Evolutionary conservation across 2,113 vertebrate species (phyloP).

Genomic region (Hemicordylus capensis): DNA sequence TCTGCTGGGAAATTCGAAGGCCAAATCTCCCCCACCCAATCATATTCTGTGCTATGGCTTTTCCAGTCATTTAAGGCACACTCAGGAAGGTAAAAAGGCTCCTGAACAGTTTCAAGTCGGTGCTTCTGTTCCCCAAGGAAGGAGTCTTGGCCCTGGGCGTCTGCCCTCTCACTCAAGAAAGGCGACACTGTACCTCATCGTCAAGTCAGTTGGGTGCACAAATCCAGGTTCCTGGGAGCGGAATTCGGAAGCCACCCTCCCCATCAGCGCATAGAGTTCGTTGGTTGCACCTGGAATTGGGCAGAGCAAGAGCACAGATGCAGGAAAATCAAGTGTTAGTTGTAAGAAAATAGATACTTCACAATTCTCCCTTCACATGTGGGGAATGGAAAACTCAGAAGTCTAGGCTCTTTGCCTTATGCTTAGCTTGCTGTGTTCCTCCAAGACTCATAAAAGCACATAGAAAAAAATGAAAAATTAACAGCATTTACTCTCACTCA

Average conservation of each 20-base stretch:
- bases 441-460: no score
- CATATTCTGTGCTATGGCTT: neutral
- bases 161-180: neutral
- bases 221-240: conserved; percentile 37
- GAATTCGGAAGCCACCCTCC: conserved; percentile 38
- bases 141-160: neutral
- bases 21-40: neutral
- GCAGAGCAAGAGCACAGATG: conserved; percentile 3
- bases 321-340: no score
- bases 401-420: no score
- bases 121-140: neutral
- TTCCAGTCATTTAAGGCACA: no score
- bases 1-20: neutral
- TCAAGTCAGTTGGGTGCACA: conserved; percentile 65
- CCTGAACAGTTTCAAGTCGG: neutral
- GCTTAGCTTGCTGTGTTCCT: no score
- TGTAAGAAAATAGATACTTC: no score
- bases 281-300: conserved; percentile 54
- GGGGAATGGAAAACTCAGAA: no score
- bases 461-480: no score
- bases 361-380: no score
- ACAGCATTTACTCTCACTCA: no score
- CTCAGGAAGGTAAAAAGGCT: neutral
- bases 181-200: conserved; percentile 53
- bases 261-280: conserved; percentile 57